Percentiles rank a stretch among this genome's conserved stretches.
These are phyloP conservation scores for Platanista minor DNA, from an alignment of 2,113 vertebrate species.

Conservation along the genomic window DNA sequence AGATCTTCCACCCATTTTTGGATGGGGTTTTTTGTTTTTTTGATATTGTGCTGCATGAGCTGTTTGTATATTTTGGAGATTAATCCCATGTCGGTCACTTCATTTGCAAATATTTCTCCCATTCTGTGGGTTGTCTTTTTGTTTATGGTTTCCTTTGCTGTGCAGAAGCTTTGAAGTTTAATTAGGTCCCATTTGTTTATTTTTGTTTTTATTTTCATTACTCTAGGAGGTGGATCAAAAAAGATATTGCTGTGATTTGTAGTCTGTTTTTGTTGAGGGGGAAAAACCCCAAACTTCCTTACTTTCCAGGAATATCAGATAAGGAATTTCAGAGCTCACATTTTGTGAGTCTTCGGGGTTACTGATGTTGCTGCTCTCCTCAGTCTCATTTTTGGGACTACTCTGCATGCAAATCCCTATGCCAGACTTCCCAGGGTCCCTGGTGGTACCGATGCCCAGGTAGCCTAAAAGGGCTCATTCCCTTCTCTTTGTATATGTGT, in stretches of 20 bases:
- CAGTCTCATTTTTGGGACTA: background rate
- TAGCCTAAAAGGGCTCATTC: background rate
- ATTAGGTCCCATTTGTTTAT: background rate
- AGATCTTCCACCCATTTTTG: background rate
- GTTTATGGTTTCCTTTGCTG: background rate
- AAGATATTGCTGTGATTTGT: background rate
- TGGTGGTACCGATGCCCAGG: background rate
- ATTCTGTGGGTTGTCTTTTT: background rate
- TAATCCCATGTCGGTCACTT: background rate
- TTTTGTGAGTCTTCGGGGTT: background rate
- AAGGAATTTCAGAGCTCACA: background rate
- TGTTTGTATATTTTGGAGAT: background rate
- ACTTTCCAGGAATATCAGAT: background rate
- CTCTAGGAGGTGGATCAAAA: background rate
- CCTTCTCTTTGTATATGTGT: background rate
- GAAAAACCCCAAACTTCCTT: background rate
- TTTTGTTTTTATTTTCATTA: background rate
- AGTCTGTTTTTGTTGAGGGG: background rate
- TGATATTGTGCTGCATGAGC: background rate
- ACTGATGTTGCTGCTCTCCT: background rate
- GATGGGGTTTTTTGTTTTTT: background rate
- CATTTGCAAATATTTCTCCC: background rate
- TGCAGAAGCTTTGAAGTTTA: background rate
- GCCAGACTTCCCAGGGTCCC: background rate
- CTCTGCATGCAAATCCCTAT: background rate